phyloP scores from a whole-genome alignment of 2,888 invertebrate species.

The Protula sp. region DNA sequence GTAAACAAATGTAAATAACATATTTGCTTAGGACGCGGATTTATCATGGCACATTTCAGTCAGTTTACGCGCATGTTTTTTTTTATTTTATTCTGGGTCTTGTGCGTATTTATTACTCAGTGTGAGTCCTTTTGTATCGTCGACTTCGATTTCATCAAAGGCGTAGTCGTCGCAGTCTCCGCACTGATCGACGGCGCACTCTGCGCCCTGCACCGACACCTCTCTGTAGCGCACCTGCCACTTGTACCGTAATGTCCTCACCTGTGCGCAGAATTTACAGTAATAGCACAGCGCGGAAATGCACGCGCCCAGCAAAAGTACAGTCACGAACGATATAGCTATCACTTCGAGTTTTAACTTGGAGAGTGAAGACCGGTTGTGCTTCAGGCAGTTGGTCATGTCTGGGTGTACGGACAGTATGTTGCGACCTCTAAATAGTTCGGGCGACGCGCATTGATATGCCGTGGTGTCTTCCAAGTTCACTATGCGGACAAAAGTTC shows the following conservation, averaged over 20 bases:
- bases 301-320: background rate
- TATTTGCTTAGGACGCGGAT: too few relatives aligned
- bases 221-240: conserved; percentile 29
- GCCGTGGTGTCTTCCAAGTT: conserved; percentile 5
- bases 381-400: conserved; percentile 4
- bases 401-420: conserved; percentile 12
- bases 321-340: background rate
- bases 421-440: conserved; percentile 9
- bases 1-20: too few relatives aligned
- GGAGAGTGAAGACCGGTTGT: background rate
- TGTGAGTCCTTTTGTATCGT: background rate
- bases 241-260: conserved; percentile 23
- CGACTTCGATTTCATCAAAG: too few relatives aligned
- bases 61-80: too few relatives aligned
- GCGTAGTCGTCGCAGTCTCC: too few relatives aligned
- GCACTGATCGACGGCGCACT: background rate
- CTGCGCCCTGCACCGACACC: conserved; percentile 21
- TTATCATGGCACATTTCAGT: too few relatives aligned
- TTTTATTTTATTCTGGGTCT: too few relatives aligned
- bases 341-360: background rate
- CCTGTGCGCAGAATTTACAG: conserved; percentile 18
- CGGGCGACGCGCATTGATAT: conserved; percentile 20
- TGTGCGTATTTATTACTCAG: background rate
- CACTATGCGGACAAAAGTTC: conserved; percentile 18
- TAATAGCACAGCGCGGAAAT: conserved; percentile 8